phyloP scores from a whole-genome alignment of 2,888 invertebrate genomes.

The Orgyia antiqua region DNA sequence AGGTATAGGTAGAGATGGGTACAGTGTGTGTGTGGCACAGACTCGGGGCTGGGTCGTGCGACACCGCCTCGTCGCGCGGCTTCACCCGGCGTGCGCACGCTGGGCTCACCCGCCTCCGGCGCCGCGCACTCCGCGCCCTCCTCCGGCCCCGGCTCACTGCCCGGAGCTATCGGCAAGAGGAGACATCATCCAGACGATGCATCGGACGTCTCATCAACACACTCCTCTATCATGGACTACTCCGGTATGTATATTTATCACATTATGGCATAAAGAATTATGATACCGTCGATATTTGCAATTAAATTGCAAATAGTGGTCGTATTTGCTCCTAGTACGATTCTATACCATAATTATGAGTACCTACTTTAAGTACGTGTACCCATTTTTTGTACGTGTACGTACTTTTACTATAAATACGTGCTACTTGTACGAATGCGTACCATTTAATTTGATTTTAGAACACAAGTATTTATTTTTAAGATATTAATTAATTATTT shows the following conservation, averaged over 20 bases:
- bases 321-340: no score
- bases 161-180: slow-evolving; percentile 90
- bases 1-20: slow-evolving; percentile 3
- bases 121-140: slow-evolving; percentile 35
- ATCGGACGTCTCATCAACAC: slow-evolving; percentile 91
- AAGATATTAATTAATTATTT: no score
- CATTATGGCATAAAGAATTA: background rate
- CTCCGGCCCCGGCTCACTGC: slow-evolving; percentile 87
- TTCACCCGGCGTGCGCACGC: slow-evolving; percentile 89
- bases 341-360: no score
- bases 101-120: slow-evolving; percentile 84
- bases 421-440: no score
- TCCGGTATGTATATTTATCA: slow-evolving; percentile 79
- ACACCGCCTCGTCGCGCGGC: slow-evolving; percentile 92
- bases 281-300: background rate
- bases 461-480: no score
- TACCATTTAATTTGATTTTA: no score
- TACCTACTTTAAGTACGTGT: no score
- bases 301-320: no score
- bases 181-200: slow-evolving; percentile 86
- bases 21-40: slow-evolving; percentile 75
- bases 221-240: slow-evolving; percentile 92
- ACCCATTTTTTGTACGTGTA: no score
- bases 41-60: slow-evolving; percentile 91
- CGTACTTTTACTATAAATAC: no score